A percentile compares a stretch with the other conserved stretches of the same genome.
Conservation (phyloP, 2,797 vertebrate genomes). For the Telmatherina bonti region DNA sequence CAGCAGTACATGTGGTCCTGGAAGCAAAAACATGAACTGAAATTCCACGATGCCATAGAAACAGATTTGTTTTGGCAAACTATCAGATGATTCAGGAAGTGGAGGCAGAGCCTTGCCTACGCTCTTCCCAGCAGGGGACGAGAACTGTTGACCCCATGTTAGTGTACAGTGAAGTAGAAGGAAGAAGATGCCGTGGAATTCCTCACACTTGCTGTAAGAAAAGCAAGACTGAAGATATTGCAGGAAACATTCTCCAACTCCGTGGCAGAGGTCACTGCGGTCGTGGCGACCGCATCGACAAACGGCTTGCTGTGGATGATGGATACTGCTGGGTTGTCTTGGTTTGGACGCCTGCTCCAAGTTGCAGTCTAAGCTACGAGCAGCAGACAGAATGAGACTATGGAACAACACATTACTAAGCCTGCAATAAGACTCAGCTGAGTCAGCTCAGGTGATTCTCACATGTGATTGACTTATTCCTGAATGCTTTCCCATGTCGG, state of each 20-base stretch:
- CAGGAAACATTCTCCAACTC: conserved; percentile 5
- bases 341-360: conserved; percentile 12
- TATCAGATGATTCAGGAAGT: conserved; percentile 18
- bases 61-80: conserved; percentile 20
- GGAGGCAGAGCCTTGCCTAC: conserved; percentile 8
- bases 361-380: background rate
- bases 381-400: conserved; percentile 1
- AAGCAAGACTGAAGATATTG: conserved; percentile 14
- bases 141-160: conserved; percentile 30
- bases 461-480: conserved; percentile 29
- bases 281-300: background rate
- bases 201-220: background rate
- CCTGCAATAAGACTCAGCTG: conserved; percentile 1
- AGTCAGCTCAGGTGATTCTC: conserved; percentile 14
- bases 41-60: conserved; percentile 23
- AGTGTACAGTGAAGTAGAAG: conserved; percentile 5
- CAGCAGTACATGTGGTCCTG: background rate
- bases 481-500: conserved; percentile 17
- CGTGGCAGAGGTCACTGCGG: background rate
- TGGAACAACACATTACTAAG: conserved; percentile 1
- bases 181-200: conserved; percentile 16
- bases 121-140: conserved; percentile 22
- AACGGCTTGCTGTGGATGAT: background rate
- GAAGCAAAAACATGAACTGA: conserved; percentile 4
- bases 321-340: background rate